A percentile compares a stretch with the other conserved stretches of the same genome.
Conservation (phyloP, 1,140 invertebrate species). For the Lasaia peninsularis region DNA sequence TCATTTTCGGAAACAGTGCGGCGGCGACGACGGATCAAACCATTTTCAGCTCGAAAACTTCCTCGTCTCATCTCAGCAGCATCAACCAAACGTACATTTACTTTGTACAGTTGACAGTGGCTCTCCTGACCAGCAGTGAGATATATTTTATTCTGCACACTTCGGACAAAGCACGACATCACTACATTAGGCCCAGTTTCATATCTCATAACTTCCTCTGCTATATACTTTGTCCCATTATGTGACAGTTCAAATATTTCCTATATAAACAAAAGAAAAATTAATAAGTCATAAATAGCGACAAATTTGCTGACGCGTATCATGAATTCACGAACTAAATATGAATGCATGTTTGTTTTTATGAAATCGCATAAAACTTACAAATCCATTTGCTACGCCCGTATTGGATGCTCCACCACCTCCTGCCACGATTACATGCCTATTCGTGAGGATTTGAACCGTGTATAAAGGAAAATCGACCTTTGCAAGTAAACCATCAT, state of each 20-base stretch:
- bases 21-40: slow-evolving; percentile 58
- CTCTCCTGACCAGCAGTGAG: slow-evolving; percentile 95
- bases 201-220: slow-evolving; percentile 91
- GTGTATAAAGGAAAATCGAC: slow-evolving; percentile 96
- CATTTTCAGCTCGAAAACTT: slow-evolving; percentile 72
- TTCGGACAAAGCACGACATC: slow-evolving; percentile 90
- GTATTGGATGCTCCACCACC: slow-evolving; percentile 97
- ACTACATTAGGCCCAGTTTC: slow-evolving; percentile 93
- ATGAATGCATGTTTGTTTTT: slow-evolving; percentile 27
- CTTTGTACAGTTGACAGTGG: slow-evolving; percentile 92
- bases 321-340: slow-evolving; percentile 19
- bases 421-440: slow-evolving; percentile 95
- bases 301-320: slow-evolving; percentile 46
- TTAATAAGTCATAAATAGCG: not conserved
- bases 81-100: slow-evolving; percentile 84
- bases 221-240: slow-evolving; percentile 87
- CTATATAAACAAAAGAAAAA: slow-evolving; percentile 64
- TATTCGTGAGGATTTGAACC: slow-evolving; percentile 91
- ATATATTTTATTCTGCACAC: slow-evolving; percentile 79
- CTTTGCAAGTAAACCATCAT: slow-evolving; percentile 85
- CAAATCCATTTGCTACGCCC: slow-evolving; percentile 96
- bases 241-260: slow-evolving; percentile 94
- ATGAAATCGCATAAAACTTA: slow-evolving; percentile 73
- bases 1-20: slow-evolving; percentile 67
- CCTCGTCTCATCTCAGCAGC: slow-evolving; percentile 67